A percentile compares a stretch with the other conserved stretches of the same genome.
phyloP scores from a whole-genome alignment of 2,797 vertebrate genomes.

The Harpagifer antarcticus region DNA sequence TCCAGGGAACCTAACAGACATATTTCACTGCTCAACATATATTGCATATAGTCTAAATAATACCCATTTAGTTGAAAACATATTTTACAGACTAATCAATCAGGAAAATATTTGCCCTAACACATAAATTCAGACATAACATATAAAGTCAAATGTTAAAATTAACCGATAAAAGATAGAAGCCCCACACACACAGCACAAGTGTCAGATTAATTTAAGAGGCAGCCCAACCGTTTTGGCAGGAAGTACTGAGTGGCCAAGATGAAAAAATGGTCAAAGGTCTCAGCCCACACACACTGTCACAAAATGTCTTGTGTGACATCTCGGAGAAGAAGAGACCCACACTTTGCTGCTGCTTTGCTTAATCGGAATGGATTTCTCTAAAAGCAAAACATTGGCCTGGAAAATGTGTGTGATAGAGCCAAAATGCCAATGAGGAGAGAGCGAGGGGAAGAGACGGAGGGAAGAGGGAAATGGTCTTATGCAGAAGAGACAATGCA shows the following conservation, averaged over 20 bases:
- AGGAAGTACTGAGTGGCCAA: slow-evolving; percentile 47
- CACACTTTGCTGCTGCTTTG: slow-evolving; percentile 61
- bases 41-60: not conserved
- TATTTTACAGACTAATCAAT: not conserved
- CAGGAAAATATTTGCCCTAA: not conserved
- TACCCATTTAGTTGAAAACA: not conserved
- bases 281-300: slow-evolving; percentile 66
- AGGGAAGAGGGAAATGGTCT: slow-evolving; percentile 48
- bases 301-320: slow-evolving; percentile 66
- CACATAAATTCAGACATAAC: not conserved
- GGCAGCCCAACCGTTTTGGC: slow-evolving; percentile 38
- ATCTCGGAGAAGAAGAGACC: slow-evolving; percentile 60
- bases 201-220: slow-evolving; percentile 53
- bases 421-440: slow-evolving; percentile 62
- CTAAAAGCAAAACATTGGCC: slow-evolving; percentile 61
- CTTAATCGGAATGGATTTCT: slow-evolving; percentile 76
- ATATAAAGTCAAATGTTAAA: not conserved
- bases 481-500: slow-evolving; percentile 64
- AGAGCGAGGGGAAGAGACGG: slow-evolving; percentile 24
- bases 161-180: slow-evolving; percentile 20
- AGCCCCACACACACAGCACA: slow-evolving; percentile 5
- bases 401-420: slow-evolving; percentile 60
- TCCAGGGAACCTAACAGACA: not conserved
- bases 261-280: slow-evolving; percentile 65
- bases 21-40: not conserved